Evolutionary conservation across 2,888 invertebrate species (phyloP), one percentile per base, ranked within the genome.

Genomic region (Hedychridium roseum): DNA sequence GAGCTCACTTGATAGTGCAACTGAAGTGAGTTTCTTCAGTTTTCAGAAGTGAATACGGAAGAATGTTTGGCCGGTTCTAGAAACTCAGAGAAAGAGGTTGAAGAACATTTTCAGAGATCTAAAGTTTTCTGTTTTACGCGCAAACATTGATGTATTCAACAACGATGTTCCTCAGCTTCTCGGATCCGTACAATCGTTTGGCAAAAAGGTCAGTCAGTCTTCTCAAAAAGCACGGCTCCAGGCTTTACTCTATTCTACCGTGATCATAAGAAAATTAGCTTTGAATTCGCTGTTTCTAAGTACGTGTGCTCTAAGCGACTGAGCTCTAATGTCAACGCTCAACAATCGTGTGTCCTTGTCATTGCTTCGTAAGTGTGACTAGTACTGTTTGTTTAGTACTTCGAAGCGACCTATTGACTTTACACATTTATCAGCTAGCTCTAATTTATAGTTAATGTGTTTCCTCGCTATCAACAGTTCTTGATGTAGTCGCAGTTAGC

Each of bases 381-480:
- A 62, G 62, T 62, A 62, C 62, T 59, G 59, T 50, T 54, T 45
- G 51, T 51, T 58, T 56, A 61, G 54, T 62, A 58, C 58, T 17
- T 43, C 47, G 43, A 50, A 61, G 58, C 61, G 51, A 15, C 18
- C 56, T 61, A 59, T 54, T 45, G 42, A 44, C 49, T 58, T 58
- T 53, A 51, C 47, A 53, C 35, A 50, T 43, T 43, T 27, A 27
- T 16, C 23, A 4, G 4, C 23, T 53, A 50, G 17, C 27, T 55
- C 17, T 60, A n/a, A n/a, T n/a, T n/a, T n/a, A n/a, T n/a, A n/a
- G n/a, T n/a, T n/a, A n/a, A n/a, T 32, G 1, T 32, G 28, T 41
- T 27, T 45, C 12, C 31, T 38, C 23, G 30, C 16, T n/a, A n/a
- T n/a, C n/a, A n/a, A n/a, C n/a, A n/a, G n/a, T n/a, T n/a, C n/a